Evolutionary conservation across 1,140 invertebrate genomes (phyloP), one percentile per base, ranked within the genome.

Genomic region (Saccostrea cuccullata): DNA sequence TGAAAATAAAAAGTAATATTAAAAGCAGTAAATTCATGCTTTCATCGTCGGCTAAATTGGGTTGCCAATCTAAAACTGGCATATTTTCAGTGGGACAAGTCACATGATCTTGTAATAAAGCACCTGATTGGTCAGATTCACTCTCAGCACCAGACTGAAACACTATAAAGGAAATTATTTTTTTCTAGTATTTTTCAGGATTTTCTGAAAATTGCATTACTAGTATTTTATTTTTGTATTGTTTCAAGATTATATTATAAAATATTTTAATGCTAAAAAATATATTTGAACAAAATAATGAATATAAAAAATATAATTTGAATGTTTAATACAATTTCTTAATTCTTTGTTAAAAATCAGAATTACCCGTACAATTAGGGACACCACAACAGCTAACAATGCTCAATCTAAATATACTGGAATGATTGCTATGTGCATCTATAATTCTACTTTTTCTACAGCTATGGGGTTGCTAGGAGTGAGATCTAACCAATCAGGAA

Each of bases 31-130:
- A 86, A 84, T 91, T 90, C 92, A 93, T 93, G 91, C 92, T 90
- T 82, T 90, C 91, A 91, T 93, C 91, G 64, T 90, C 91, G 85
- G 91, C 77, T 88, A 88, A 88, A 64, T 88, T 84, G 30, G 90
- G 87, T 86, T 90, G 90, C 92, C 92, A 91, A 93, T 92, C 93
- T 93, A 93, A 82, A 86, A 90, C 87, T 67, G 89, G 86, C 47
- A 91, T 84, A 86, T 87, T 89, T 84, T 92, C 92, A 55, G 86
- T 89, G 30, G 89, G 58, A 86, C 87, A 86, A 90, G 91, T 91
- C 90, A 91, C 88, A 89, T 36, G 64, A 60, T 86, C 60, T 77
- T 89, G 83, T 55, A 86, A 87, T n/a, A 87, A 77, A 83, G 86
- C 89, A 82, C 85, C 90, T 86, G 73, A 73, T 56, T 56, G 64